These are phyloP conservation scores for Oxycera nigricornis DNA, from an alignment of 2,888 invertebrate species.

Conservation along the genomic window DNA sequence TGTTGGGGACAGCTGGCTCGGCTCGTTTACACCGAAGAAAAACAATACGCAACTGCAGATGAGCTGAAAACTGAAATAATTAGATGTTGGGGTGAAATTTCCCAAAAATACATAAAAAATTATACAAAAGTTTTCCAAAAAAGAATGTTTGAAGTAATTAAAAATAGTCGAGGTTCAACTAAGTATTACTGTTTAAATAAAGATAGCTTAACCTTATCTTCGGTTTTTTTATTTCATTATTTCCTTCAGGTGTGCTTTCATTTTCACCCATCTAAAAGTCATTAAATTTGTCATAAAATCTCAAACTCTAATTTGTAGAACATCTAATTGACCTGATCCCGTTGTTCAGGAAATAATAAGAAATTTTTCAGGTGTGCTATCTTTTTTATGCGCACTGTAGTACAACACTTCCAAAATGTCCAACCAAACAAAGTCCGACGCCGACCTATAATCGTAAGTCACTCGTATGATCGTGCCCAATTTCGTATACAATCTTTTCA, in stretches of 20 bases:
- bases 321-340: no score
- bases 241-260: neutral
- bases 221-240: neutral
- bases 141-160: neutral
- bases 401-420: no score
- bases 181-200: neutral
- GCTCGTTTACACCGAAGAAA: conserved; percentile 1
- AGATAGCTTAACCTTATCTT: neutral
- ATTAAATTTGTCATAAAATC: neutral
- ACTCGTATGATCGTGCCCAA: no score
- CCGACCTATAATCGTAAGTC: no score
- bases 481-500: no score
- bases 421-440: no score
- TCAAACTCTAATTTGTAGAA: no score
- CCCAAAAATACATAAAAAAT: neutral
- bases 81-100: neutral
- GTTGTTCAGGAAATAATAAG: no score
- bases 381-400: no score
- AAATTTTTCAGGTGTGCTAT: no score
- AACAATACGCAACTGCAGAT: neutral
- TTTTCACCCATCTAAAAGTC: neutral
- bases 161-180: neutral
- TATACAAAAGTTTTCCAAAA: neutral
- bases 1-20: neutral
- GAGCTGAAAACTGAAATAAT: neutral